Percentiles rank a stretch among this genome's conserved stretches.
These are phyloP conservation scores for Gerris buenoi DNA, from an alignment of 1,140 invertebrate species.

Conservation along the genomic window DNA sequence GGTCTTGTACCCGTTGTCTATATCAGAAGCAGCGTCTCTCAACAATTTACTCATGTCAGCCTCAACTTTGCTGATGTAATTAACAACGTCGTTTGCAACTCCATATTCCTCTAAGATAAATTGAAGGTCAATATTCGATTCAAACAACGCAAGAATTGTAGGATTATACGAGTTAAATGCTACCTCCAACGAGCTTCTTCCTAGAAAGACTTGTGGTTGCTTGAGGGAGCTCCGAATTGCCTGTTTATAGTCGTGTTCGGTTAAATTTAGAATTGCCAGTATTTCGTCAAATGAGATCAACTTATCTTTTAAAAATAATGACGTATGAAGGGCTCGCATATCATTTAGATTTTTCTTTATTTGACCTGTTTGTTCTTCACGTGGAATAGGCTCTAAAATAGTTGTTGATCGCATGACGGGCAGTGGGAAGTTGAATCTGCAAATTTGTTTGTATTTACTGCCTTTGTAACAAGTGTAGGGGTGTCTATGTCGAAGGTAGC, in stretches of 20 bases:
- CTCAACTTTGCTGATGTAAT: neutral
- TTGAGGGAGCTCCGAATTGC: neutral
- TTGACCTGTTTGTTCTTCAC: neutral
- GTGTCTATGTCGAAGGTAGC: too few species aligned
- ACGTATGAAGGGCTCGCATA: too few species aligned
- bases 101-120: neutral
- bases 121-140: neutral
- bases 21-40: neutral
- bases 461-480: too few species aligned
- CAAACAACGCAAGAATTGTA: neutral
- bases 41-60: neutral
- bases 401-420: neutral
- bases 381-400: neutral
- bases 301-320: neutral
- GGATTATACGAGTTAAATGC: neutral
- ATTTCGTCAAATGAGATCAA: neutral
- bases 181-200: neutral
- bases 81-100: neutral
- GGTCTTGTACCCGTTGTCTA: neutral
- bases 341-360: neutral
- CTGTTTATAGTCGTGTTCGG: neutral
- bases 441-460: too few species aligned
- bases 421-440: neutral
- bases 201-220: neutral
- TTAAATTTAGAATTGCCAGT: neutral